Evolutionary conservation across 2,113 vertebrate species (phyloP), one percentile per base, ranked within the genome.

Genomic region (Tor tambroides): DNA sequence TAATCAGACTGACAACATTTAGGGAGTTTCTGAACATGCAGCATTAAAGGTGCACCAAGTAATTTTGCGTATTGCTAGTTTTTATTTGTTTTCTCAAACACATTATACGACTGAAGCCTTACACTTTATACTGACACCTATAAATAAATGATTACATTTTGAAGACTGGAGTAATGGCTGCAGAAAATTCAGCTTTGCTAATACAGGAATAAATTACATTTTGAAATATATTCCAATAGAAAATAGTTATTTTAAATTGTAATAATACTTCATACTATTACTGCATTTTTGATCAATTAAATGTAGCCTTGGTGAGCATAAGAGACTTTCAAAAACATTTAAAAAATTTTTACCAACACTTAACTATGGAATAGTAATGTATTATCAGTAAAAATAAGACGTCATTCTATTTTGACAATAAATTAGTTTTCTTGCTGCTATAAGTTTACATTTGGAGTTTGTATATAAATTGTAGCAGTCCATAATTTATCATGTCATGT

Each of bases 1-100:
- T 9, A 43, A 43, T 43, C 12, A 86, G 41, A 51, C 38, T 11
- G 65, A 77, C 51, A 43, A 85, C 82, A 80, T 67, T 85, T 51
- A 74, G 54, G 26, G 12, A 38, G 43, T n/a, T 71, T 83, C 28
- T 56, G 54, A 75, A 61, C 38, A 74, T 32, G 71, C 9, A 56
- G 81, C 28, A 56, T 84, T 1, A 19, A 81, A 87, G 12, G 88
- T 79, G 67, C 49, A 84, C 32, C 11, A 41, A 56, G n/a, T 86
- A 30, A 69, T 65, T 43, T 41, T n/a, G 38, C 11, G 5, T 43
- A 75, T 26, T 0, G 0, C 12, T 23, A 15, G 21, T 1, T 43
- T 74, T 19, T 69, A 32, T 30, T 67, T 46, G 43, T 3, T 46
- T 46, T 3, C 41, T 46, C 43, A 46, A 46, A 46, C 43, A 46